Base-by-base conservation (phyloP, 2,888 invertebrate genomes). In the Diarsia dahlii region DNA sequence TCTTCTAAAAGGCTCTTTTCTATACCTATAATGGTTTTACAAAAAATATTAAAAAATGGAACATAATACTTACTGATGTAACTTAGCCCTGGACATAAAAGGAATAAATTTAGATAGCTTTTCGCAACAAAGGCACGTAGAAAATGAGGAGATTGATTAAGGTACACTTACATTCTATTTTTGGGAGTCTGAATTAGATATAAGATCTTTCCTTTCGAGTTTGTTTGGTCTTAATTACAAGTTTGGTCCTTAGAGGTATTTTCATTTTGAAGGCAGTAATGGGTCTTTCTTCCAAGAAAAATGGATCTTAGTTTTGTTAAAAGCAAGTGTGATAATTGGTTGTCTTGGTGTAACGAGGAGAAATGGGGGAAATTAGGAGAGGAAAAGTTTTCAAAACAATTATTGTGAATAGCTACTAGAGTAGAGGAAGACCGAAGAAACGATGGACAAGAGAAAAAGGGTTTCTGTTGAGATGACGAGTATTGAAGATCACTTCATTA, bases 1-100 rank as follows among this genome's bases (percentile, higher is more conserved):
- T 84, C 72, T 69, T 78, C 64, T 67, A 71, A 82, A 80, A 75
- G n/a, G 52, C 54, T 46, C 39, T 54, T 78, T 68, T 74, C 28
- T n/a, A n/a, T 60, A 66, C 64, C 64, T 78, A 78, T 73, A 78
- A 84, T 60, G 73, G n/a, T 46, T 46, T 54, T 64, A 69, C 46
- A 56, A 78, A 76, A 68, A 34, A 68, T 82, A 28, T 77, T 39
- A 70, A 39, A 65, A n/a, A 82, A 71, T 3, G 39, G 34, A 71
- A 56, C 78, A 64, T 68, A 23, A 34, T 20, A 68, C 48, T 70
- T 48, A 45, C 56, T 76, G 18, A 58, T 74, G 62, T 70, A 23
- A 54, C 50, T 70, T 10, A 10, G 39, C 65, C 62, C 5, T 48
- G 60, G 39, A 45, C 23, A 81, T 69, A 65, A 81, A 79, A 69